Evolutionary conservation across 2,797 vertebrate genomes (phyloP).

Genomic region (Streptopelia turtur): DNA sequence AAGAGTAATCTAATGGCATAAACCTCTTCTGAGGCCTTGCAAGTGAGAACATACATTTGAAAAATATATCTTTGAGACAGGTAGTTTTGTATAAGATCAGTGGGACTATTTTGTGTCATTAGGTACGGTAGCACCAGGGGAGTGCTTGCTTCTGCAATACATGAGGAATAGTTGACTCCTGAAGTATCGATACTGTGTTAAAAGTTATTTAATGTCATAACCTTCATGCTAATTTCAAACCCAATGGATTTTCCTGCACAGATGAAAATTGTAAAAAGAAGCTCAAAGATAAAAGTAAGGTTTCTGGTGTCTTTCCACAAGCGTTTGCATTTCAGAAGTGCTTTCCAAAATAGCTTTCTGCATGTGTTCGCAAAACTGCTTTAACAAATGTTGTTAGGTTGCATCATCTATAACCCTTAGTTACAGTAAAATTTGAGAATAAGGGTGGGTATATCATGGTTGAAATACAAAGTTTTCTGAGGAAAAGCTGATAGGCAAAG

Average conservation of each 20-base stretch:
- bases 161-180: background rate
- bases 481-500: background rate
- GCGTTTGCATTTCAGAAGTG: constrained; percentile 53
- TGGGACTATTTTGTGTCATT: background rate
- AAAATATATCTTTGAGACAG: background rate
- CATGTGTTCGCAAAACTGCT: constrained; percentile 78
- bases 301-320: constrained; percentile 69
- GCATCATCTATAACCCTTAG: constrained; percentile 81
- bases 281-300: constrained; percentile 99
- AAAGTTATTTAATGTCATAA: constrained; percentile 37
- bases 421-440: background rate
- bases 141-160: background rate
- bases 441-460: background rate
- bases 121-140: fast-evolving
- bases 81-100: background rate
- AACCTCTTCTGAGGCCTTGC: background rate
- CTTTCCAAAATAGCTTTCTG: constrained; percentile 68
- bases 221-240: constrained; percentile 69
- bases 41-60: background rate
- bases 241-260: constrained; percentile 80
- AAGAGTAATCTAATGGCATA: background rate
- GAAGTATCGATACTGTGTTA: background rate
- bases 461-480: background rate
- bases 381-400: constrained; percentile 57
- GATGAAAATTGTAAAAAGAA: constrained; percentile 98